Percentiles rank a stretch among this genome's conserved stretches.
Evolutionary conservation across 2,797 vertebrate genomes (phyloP).

Genomic region (Lemur catta): DNA sequence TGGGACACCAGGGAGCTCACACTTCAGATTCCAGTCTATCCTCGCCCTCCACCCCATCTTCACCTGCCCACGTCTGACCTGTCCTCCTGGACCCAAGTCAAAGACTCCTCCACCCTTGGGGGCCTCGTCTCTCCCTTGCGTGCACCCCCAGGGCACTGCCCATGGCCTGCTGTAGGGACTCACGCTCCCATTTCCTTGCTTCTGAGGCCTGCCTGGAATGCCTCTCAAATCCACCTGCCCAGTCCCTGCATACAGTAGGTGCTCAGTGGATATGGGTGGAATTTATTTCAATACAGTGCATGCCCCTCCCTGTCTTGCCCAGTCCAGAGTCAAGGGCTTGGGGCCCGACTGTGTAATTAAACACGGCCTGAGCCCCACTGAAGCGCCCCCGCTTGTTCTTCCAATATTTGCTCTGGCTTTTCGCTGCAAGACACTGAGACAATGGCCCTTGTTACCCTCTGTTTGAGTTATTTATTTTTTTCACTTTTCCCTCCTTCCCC

Average conservation of each 20-base stretch:
- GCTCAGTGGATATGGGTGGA: not conserved
- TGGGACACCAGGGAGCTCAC: not conserved
- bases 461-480: slow-evolving; percentile 73
- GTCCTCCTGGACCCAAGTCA: not conserved
- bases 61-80: not conserved
- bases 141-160: no score
- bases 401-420: slow-evolving; percentile 65
- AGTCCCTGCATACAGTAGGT: not conserved
- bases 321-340: not conserved
- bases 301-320: not conserved
- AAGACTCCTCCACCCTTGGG: rapidly evolving
- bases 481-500: slow-evolving; percentile 66
- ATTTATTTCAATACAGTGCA: not conserved
- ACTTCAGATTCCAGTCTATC: not conserved
- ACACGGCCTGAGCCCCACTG: slow-evolving; percentile 18
- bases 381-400: not conserved
- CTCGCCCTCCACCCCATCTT: not conserved
- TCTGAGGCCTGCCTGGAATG: not conserved
- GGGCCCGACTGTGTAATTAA: slow-evolving; percentile 13
- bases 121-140: not conserved
- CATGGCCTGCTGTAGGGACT: not conserved
- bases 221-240: not conserved
- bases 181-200: not conserved
- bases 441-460: slow-evolving; percentile 69
- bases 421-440: slow-evolving; percentile 67